These are phyloP conservation scores for Punctoribates punctum DNA, from an alignment of 2,888 invertebrate species.

Conservation along the genomic window DNA sequence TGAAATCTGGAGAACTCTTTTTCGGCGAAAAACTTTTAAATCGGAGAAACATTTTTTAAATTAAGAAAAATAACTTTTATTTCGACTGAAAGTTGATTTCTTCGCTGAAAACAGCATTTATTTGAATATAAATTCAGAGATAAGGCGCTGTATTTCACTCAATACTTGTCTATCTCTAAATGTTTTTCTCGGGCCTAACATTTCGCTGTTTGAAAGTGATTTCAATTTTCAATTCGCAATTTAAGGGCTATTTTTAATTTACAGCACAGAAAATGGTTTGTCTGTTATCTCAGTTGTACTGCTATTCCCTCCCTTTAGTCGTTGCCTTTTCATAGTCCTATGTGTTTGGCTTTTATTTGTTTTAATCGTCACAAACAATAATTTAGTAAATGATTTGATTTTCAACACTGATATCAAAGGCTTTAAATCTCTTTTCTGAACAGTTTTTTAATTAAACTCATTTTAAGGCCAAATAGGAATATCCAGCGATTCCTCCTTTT, in stretches of 20 bases:
- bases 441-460: conserved; percentile 4
- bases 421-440: neutral
- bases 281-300: neutral
- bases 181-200: neutral
- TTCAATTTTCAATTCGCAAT: conserved; percentile 21
- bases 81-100: neutral
- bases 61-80: conserved; percentile 12
- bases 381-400: conserved; percentile 32
- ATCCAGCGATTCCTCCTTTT: neutral
- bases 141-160: no score
- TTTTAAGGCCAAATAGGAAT: neutral
- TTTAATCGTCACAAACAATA: conserved; percentile 26
- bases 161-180: no score
- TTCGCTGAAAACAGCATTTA: neutral
- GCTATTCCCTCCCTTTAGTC: neutral
- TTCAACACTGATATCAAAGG: neutral
- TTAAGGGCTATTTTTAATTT: conserved; percentile 12
- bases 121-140: neutral
- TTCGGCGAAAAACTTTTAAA: neutral
- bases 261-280: neutral
- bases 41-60: conserved; percentile 1
- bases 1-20: neutral
- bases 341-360: neutral
- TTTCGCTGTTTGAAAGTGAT: neutral
- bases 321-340: neutral